Conservation (phyloP, 2,797 vertebrate species). For the Sebastes cheni region DNA sequence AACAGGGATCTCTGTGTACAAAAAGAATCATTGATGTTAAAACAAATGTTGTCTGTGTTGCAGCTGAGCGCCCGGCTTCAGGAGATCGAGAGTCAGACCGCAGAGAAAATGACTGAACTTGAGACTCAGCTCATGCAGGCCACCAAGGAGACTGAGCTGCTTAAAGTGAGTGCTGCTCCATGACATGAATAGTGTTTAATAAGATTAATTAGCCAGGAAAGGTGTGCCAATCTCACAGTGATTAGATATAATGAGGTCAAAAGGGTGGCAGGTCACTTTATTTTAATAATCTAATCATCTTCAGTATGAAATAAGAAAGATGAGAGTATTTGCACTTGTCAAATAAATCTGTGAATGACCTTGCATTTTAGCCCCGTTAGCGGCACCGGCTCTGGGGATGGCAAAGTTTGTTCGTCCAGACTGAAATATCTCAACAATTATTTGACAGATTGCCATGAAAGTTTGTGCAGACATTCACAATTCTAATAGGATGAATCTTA, state of each 20-base stretch:
- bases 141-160: slow-evolving; percentile 88
- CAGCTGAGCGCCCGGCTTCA: slow-evolving; percentile 88
- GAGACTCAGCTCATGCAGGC: slow-evolving; percentile 94
- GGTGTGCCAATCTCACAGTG: not conserved
- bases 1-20: not conserved
- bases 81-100: slow-evolving; percentile 85
- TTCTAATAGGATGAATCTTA: not conserved
- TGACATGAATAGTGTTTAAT: not conserved
- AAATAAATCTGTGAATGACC: not conserved
- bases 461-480: not conserved
- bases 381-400: not conserved
- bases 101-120: slow-evolving; percentile 89
- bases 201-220: not conserved
- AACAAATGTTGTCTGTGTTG: not conserved
- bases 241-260: slow-evolving; percentile 15
- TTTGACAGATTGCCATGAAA: not conserved
- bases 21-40: not conserved
- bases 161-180: slow-evolving; percentile 78
- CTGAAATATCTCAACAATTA: not conserved
- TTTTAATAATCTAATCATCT: slow-evolving; percentile 19
- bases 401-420: not conserved
- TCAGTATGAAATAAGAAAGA: not conserved
- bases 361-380: not conserved
- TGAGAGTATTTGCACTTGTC: not conserved
- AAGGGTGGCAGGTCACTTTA: slow-evolving; percentile 1